Percentiles rank a stretch among this genome's conserved stretches.
phyloP scores from a whole-genome alignment of 2,113 vertebrate species.

The Myrmecobius fasciatus region DNA sequence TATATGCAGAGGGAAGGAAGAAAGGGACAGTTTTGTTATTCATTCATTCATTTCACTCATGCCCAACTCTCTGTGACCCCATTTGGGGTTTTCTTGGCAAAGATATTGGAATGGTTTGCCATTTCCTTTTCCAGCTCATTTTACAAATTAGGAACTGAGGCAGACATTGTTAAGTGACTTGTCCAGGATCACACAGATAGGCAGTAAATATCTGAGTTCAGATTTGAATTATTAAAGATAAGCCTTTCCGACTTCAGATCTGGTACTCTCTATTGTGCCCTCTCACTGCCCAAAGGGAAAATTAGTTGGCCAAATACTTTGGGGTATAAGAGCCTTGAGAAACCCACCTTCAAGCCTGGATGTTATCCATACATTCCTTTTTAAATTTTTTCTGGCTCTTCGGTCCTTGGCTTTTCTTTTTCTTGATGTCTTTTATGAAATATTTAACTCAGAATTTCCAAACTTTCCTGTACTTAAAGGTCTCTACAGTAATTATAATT shows the following conservation, averaged over 20 bases:
- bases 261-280: background rate
- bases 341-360: background rate
- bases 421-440: background rate
- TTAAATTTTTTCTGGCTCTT: background rate
- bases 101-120: background rate
- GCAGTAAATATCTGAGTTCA: background rate
- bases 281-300: background rate
- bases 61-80: background rate
- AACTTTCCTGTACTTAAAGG: background rate
- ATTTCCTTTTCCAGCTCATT: background rate
- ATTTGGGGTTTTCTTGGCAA: background rate
- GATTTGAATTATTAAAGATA: background rate
- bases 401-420: background rate
- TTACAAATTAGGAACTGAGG: background rate
- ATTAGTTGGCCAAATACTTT: background rate
- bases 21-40: background rate
- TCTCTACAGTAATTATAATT: background rate
- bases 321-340: background rate
- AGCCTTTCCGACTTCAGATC: background rate
- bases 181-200: background rate
- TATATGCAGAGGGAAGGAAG: background rate
- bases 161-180: background rate
- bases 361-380: background rate
- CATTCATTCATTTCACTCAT: background rate
- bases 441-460: constrained; percentile 38